A percentile compares a stretch with the other conserved stretches of the same genome.
Conservation (phyloP, 2,888 invertebrate species). For the Phania funesta region DNA sequence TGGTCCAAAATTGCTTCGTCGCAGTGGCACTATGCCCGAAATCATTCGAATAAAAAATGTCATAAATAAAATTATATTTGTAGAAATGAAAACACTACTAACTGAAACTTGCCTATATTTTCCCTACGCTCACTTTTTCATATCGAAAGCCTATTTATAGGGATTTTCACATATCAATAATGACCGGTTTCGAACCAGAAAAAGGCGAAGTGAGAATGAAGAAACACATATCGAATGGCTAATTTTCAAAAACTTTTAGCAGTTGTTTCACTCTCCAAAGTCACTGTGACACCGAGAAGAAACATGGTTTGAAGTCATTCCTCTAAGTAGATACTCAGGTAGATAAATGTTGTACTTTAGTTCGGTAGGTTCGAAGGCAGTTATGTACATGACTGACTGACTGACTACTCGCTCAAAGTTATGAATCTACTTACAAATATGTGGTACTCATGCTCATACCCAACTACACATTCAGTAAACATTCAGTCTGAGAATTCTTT, state of each 20-base stretch:
- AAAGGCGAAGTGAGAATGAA: neutral
- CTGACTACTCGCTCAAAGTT: neutral
- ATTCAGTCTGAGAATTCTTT: conserved; percentile 9
- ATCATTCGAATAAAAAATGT: too few species aligned
- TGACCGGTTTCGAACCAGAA: too few species aligned
- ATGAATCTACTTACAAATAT: neutral
- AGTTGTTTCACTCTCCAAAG: neutral
- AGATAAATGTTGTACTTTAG: conserved; percentile 19
- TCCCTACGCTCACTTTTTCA: too few species aligned
- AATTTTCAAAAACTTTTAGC: neutral
- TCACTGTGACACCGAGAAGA: conserved; percentile 13
- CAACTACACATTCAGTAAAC: neutral
- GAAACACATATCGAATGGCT: neutral
- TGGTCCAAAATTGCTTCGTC: too few species aligned
- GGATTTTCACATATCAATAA: too few species aligned
- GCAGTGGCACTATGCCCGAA: too few species aligned
- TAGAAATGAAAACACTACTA: too few species aligned
- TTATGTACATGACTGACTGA: conserved; percentile 3
- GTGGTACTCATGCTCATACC: conserved; percentile 8
- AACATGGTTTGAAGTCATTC: neutral
- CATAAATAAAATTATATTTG: too few species aligned
- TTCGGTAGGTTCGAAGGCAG: conserved; percentile 4
- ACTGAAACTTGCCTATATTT: too few species aligned
- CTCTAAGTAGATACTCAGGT: conserved; percentile 1
- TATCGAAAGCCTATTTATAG: too few species aligned